Percentiles rank a stretch among this genome's conserved stretches.
These are phyloP conservation scores for Achatina immaculata DNA, from an alignment of 1,140 invertebrate genomes.

Conservation along the genomic window DNA sequence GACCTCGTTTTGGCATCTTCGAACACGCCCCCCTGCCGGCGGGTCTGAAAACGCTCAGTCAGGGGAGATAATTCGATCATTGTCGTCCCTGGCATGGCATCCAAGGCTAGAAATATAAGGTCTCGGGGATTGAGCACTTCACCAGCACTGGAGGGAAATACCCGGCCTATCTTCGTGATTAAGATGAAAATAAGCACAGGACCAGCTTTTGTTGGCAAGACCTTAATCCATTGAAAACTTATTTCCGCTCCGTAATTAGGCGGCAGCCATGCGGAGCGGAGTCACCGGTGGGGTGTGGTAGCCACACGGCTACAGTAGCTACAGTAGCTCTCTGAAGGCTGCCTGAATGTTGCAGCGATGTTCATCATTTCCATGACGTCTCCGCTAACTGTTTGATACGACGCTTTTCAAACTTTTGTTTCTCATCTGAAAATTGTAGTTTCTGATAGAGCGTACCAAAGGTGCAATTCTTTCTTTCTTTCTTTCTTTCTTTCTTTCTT, in stretches of 20 bases:
- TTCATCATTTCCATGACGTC: too few relatives aligned
- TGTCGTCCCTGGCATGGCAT: not conserved
- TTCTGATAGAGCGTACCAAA: too few relatives aligned
- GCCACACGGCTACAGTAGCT: not conserved
- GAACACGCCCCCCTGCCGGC: slow-evolving; percentile 11
- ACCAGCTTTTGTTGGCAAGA: not conserved
- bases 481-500: too few relatives aligned
- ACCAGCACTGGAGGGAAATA: not conserved
- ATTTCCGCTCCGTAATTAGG: slow-evolving; percentile 24
- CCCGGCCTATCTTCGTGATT: slow-evolving; percentile 10
- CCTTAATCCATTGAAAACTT: slow-evolving; percentile 22
- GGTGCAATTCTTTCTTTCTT: too few relatives aligned
- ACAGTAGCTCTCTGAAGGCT: too few relatives aligned
- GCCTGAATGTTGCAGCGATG: too few relatives aligned
- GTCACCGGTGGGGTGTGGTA: not conserved
- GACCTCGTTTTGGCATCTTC: not conserved
- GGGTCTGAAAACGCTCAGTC: not conserved
- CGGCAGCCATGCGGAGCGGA: not conserved
- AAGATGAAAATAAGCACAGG: not conserved
- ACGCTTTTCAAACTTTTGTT: too few relatives aligned
- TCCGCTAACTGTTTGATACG: too few relatives aligned
- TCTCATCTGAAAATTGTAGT: too few relatives aligned
- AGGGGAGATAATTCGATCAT: slow-evolving; percentile 10
- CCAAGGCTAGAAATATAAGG: not conserved
- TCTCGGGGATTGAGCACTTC: slow-evolving; percentile 14